These are phyloP conservation scores for Acanthiza pusilla DNA, from an alignment of 2,797 vertebrate genomes.

Conservation along the genomic window DNA sequence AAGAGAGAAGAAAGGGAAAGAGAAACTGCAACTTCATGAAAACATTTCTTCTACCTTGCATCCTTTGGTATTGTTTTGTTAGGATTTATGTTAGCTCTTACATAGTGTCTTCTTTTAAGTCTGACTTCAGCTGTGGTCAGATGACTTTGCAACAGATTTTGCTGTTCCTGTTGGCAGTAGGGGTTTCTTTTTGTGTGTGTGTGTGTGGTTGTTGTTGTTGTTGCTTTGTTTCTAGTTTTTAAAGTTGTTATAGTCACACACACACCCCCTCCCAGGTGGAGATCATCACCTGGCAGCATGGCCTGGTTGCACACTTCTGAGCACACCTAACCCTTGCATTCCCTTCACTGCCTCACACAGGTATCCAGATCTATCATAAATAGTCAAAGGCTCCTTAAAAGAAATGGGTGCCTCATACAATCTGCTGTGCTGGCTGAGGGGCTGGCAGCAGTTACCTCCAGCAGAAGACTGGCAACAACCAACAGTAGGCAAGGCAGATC, in stretches of 20 bases:
- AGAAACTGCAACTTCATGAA: not conserved
- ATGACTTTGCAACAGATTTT: not conserved
- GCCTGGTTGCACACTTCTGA: not conserved
- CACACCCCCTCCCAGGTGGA: fast-evolving
- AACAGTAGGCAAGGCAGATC: not conserved
- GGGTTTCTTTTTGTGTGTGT: not conserved
- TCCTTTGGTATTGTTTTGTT: not conserved
- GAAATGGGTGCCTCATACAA: not conserved
- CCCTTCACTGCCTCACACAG: not conserved
- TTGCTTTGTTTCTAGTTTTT: not conserved
- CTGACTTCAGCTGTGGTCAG: not conserved
- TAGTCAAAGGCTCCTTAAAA: not conserved
- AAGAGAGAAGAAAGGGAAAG: too few relatives aligned
- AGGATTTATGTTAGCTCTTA: not conserved
- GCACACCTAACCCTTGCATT: not conserved
- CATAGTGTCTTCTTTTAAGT: not conserved
- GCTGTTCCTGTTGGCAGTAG: not conserved
- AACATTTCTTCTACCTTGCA: not conserved
- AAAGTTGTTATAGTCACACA: not conserved
- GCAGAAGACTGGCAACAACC: not conserved
- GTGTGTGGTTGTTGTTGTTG: not conserved
- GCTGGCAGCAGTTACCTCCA: not conserved
- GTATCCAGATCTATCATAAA: not conserved
- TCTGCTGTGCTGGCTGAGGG: not conserved
- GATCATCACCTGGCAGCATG: not conserved